Evolutionary conservation across 2,113 vertebrate species (phyloP).

Genomic region (Tiliqua scincoides): DNA sequence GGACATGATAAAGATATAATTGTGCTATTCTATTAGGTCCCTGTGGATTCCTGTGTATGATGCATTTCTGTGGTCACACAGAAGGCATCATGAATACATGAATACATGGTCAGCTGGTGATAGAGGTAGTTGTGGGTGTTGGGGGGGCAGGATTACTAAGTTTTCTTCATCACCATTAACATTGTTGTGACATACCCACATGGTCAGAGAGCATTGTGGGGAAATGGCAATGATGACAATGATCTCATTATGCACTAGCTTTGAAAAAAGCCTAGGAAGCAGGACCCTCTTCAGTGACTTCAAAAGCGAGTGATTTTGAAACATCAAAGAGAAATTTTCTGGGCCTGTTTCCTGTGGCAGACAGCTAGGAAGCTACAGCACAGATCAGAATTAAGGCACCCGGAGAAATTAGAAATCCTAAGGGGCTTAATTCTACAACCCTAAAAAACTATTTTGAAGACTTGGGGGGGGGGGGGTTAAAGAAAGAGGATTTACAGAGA

Average conservation of each 20-base stretch:
- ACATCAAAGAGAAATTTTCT: background rate
- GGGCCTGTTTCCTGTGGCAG: slow-evolving; percentile 15
- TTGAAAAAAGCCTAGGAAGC: background rate
- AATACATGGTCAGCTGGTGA: background rate
- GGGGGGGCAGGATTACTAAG: no score
- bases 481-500: background rate
- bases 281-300: background rate
- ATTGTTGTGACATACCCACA: background rate
- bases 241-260: background rate
- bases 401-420: background rate
- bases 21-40: background rate
- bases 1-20: background rate
- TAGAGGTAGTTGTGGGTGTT: background rate
- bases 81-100: background rate
- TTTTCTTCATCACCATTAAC: background rate
- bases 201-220: background rate
- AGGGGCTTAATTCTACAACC: slow-evolving; percentile 4
- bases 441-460: slow-evolving; percentile 50
- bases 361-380: background rate
- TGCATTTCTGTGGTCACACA: background rate
- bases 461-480: no score
- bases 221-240: background rate
- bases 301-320: background rate
- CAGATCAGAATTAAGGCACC: slow-evolving; percentile 6
- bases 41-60: background rate